Evolutionary conservation across 2,113 vertebrate genomes (phyloP), one percentile per base, ranked within the genome.

Genomic region (Anguilla rostrata): DNA sequence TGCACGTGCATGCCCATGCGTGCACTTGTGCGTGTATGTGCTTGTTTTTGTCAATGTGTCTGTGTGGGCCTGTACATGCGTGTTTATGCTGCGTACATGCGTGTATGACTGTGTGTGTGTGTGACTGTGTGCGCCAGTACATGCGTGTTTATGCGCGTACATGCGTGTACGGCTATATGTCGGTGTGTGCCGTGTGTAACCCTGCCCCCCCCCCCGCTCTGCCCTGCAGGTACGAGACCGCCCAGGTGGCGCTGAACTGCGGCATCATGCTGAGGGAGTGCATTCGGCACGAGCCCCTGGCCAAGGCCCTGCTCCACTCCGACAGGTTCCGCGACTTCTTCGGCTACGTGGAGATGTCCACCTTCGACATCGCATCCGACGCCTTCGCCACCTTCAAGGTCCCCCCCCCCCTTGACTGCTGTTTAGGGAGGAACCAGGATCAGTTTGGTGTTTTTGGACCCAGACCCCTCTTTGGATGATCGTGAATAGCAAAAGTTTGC

Each of bases 331-430:
- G 95, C 92, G 95, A 95, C 86, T 99, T 99, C 93, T 99, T 99
- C 95, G 95, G 94, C 91, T 99, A 99, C 22, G 98, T 99, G 93
- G 98, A 99, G 90, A 96, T 99, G 96, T 99, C 98, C 90, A 99
- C 98, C 15, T 99, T 99, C 90, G 98, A 99, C 94, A 99, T 99
- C 66, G 98, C 98, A 91, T 99, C 98, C 12, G 98, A 99, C 91
- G 98, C 98, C 86, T 99, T 99, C 90, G 98, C 98, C 93, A 99
- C 98, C 82, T 99, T 99, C 94, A 99, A 99, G 97, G 98, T 98
- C 34, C 34, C 34, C 34, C 34, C 34, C 96, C 93, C 41, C 29
- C 2, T 66, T 66, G n/a, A 34, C n/a, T 66, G 57, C 8, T 14
- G 34, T 22, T 29, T 66, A 5, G 34, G 34, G 14, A 63, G 56